Evolutionary conservation across 2,797 vertebrate genomes (phyloP).

Genomic region (Odontamblyopus rebecca): DNA sequence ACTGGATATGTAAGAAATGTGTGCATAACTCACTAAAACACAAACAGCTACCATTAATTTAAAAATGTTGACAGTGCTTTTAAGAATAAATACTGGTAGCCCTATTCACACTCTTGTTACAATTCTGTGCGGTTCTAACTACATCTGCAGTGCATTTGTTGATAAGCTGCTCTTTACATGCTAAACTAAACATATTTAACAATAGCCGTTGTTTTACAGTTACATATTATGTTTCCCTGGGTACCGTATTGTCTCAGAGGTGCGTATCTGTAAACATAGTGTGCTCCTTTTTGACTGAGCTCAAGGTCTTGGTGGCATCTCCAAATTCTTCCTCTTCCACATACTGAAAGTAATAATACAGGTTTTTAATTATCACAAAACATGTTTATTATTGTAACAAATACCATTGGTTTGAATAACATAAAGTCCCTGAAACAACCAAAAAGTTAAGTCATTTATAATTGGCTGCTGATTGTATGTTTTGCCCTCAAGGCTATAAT

Average conservation of each 20-base stretch:
- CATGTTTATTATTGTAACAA: not conserved
- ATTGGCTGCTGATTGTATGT: not conserved
- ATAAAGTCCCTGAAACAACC: not conserved
- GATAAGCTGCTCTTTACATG: not conserved
- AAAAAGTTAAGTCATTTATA: not conserved
- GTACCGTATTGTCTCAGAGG: constrained; percentile 60
- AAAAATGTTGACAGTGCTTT: not conserved
- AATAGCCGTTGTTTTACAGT: not conserved
- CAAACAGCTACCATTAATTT: not conserved
- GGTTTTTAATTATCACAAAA: not conserved
- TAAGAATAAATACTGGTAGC: too few species aligned
- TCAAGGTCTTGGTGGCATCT: constrained; percentile 88
- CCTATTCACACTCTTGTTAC: not conserved
- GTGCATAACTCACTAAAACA: too few species aligned
- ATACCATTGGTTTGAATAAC: not conserved
- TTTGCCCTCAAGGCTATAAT: not conserved
- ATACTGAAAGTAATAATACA: constrained; percentile 72
- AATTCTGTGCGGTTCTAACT: not conserved
- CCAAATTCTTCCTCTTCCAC: constrained; percentile 88
- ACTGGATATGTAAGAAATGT: not conserved
- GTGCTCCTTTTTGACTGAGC: constrained; percentile 87
- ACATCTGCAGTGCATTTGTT: not conserved
- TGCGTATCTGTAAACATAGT: constrained; percentile 92
- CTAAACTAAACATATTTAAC: constrained; percentile 3
- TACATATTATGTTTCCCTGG: not conserved